Evolutionary conservation across 2,888 invertebrate species (phyloP).

Genomic region (Oasisia sp.): DNA sequence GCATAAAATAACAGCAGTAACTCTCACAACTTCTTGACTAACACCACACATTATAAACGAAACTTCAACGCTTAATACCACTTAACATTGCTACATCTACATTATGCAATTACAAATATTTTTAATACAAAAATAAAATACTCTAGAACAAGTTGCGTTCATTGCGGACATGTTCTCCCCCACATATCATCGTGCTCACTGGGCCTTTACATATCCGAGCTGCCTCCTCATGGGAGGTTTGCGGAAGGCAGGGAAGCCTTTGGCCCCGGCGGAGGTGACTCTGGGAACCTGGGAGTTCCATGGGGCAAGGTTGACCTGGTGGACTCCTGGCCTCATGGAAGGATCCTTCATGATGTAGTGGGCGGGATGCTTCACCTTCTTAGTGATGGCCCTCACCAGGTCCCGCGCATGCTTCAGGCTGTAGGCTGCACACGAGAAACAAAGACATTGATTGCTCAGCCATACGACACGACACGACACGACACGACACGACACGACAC

Average conservation of each 20-base stretch:
- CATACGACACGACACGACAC: too few relatives aligned
- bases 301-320: not conserved
- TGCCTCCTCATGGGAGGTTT: not conserved
- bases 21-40: not conserved
- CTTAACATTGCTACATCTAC: not conserved
- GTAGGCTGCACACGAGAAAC: constrained; percentile 61
- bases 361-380: constrained; percentile 49
- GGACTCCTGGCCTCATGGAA: not conserved
- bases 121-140: not conserved
- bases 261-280: not conserved
- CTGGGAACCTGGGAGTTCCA: not conserved
- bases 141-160: not conserved
- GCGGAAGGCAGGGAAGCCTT: not conserved
- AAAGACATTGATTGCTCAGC: too few relatives aligned
- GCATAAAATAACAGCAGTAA: not conserved
- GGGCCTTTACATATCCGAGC: not conserved
- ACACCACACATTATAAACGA: not conserved
- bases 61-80: not conserved
- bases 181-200: not conserved
- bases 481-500: too few relatives aligned
- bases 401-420: constrained; percentile 62
- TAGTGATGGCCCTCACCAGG: constrained; percentile 61
- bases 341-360: not conserved
- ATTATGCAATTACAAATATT: not conserved
- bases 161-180: not conserved